phyloP scores from a whole-genome alignment of 2,888 invertebrate species.

The Chymomyza caudatula region DNA sequence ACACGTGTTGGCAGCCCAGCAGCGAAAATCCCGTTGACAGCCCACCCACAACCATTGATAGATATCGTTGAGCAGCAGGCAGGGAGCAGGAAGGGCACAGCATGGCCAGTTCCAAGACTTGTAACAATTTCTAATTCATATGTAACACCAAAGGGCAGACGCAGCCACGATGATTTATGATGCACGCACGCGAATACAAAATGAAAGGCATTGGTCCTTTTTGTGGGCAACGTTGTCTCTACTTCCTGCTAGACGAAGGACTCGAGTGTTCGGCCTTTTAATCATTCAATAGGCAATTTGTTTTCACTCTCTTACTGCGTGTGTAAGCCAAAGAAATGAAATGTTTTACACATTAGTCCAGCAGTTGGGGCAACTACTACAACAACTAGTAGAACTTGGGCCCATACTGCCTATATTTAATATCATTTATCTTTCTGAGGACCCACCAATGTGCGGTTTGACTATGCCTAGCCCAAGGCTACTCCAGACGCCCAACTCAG shows the following conservation, averaged over 20 bases:
- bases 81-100: background rate
- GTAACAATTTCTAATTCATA: conserved; percentile 69
- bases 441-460: conserved; percentile 49
- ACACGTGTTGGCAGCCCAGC: conserved; percentile 51
- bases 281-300: conserved; percentile 74
- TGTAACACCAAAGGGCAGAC: conserved; percentile 42
- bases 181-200: conserved; percentile 54
- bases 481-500: background rate
- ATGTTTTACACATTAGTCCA: conserved; percentile 57
- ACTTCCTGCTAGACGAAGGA: conserved; percentile 1
- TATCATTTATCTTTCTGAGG: conserved; percentile 64
- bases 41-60: conserved; percentile 12
- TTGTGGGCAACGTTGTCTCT: conserved; percentile 5
- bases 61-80: background rate
- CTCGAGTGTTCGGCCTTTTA: conserved; percentile 45
- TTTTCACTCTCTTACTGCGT: conserved; percentile 35
- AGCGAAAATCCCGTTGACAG: conserved; percentile 54
- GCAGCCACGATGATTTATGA: conserved; percentile 59
- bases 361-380: conserved; percentile 20
- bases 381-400: background rate
- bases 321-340: conserved; percentile 49
- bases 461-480: background rate
- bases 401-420: conserved; percentile 44
- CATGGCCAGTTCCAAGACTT: conserved; percentile 18
- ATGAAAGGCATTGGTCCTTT: conserved; percentile 41